Evolutionary conservation across 2,888 invertebrate species (phyloP).

Genomic region (Leptopilina myrica): DNA sequence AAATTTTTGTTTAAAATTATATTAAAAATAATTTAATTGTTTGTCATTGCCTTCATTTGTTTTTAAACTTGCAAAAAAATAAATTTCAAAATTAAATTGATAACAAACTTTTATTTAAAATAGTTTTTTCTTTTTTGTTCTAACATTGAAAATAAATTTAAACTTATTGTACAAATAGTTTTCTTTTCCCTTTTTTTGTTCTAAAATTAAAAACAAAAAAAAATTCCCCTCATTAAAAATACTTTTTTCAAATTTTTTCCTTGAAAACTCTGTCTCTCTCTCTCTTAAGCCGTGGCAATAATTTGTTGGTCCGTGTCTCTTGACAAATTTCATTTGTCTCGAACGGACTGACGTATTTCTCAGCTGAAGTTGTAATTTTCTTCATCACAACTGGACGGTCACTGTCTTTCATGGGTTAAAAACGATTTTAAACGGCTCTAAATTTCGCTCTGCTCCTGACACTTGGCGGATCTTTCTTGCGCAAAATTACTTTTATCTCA

Average conservation of each 20-base stretch:
- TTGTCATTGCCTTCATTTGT: too few species aligned
- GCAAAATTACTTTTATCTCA: conserved; percentile 33
- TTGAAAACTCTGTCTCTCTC: not conserved
- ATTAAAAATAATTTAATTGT: too few species aligned
- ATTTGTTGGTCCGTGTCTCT: conserved; percentile 5
- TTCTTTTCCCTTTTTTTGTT: too few species aligned
- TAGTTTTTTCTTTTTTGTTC: too few species aligned
- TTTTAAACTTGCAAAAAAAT: too few species aligned
- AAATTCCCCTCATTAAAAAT: not conserved
- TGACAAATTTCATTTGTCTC: conserved; percentile 37
- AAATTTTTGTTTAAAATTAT: too few species aligned
- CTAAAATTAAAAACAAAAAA: not conserved
- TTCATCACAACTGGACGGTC: conserved; percentile 31
- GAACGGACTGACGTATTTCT: conserved; percentile 34
- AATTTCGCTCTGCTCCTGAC: conserved; percentile 35
- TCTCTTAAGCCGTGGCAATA: conserved; percentile 7
- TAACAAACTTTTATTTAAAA: too few species aligned
- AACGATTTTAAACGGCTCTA: conserved; percentile 38
- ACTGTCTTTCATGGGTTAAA: conserved; percentile 32
- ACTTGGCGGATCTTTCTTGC: conserved; percentile 25
- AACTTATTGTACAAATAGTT: too few species aligned
- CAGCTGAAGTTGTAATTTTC: conserved; percentile 36
- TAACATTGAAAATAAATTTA: too few species aligned
- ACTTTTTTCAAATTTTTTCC: not conserved
- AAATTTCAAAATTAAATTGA: too few species aligned